Evolutionary conservation across 2,888 invertebrate species (phyloP), one percentile per base, ranked within the genome.

Genomic region (Cartodere bifasciata): DNA sequence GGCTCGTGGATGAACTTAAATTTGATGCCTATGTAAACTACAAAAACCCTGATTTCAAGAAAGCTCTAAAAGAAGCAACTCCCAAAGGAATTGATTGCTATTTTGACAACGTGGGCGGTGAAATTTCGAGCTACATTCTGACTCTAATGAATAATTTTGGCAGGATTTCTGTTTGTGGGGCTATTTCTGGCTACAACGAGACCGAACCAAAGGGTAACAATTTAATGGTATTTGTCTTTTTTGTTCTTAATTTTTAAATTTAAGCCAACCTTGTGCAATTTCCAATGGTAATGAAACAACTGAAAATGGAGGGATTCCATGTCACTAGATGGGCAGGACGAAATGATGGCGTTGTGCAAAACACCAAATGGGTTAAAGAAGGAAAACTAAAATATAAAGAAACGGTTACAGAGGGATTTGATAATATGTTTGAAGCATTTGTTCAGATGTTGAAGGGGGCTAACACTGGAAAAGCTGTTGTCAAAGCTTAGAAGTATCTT

Each of bases 31-130:
- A 70, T 9, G 75, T 73, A 37, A 83, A 83, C 58, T 83, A 83
- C 56, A 83, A 81, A 56, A 73, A 65, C 2, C 62, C 56, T 4
- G 52, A 73, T 45, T 43, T 76, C 24, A 51, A 53, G 1, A 48
- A 62, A 26, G 68, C 66, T 23, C 56, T 84, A 9, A 67, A 66
- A 38, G 60, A 71, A 52, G 62, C 57, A 30, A 77, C 78, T 7
- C 77, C 80, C 0, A 59, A 75, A n/a, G 80, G 80, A 2, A 57
- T 83, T 1, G 79, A 83, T 49, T 75, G 78, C 47, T 83, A 76
- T 47, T 83, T 81, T 49, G 83, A 83, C 51, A 83, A 82, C 53
- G 82, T 82, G 27, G 81, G 80, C 12, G 81, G 81, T 23, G 72
- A 75, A 49, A 68, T 79, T 31, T 73, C 75, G 35, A 65, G 68